These are phyloP conservation scores for Lycorma delicatula DNA, from an alignment of 1,140 invertebrate species.

Conservation along the genomic window DNA sequence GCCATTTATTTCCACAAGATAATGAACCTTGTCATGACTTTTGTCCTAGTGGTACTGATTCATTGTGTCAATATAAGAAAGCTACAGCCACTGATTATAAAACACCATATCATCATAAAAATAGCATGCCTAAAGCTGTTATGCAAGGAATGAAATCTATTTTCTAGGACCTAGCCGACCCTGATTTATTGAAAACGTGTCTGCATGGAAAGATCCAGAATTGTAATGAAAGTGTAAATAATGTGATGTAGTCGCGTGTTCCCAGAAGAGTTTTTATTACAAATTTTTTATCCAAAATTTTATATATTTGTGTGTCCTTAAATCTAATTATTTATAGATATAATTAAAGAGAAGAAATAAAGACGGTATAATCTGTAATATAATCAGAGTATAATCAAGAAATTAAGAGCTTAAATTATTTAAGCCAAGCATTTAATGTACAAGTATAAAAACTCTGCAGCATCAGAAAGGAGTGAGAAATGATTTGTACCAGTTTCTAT, in stretches of 20 bases:
- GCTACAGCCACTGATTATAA: background rate
- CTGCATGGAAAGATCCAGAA: slow-evolving; percentile 3
- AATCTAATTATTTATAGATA: too few species aligned
- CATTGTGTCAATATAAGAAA: slow-evolving; percentile 12
- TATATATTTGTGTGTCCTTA: too few species aligned
- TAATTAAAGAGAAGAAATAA: too few species aligned
- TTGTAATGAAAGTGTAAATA: slow-evolving; percentile 2
- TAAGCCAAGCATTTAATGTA: too few species aligned
- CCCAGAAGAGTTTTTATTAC: slow-evolving; percentile 1
- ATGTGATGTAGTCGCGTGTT: background rate
- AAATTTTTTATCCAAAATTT: too few species aligned
- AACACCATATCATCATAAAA: slow-evolving; percentile 4
- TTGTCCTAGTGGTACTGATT: slow-evolving; percentile 3
- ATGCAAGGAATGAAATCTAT: slow-evolving; percentile 1
- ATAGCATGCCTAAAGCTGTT: slow-evolving; percentile 6
- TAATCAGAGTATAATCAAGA: too few species aligned
- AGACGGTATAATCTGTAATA: too few species aligned
- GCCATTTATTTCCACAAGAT: slow-evolving; percentile 15
- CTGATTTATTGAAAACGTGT: background rate
- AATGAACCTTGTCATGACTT: slow-evolving; percentile 10
- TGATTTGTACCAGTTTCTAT: too few species aligned
- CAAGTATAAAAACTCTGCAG: too few species aligned
- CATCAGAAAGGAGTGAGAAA: too few species aligned
- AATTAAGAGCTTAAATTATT: too few species aligned
- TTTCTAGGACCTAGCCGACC: slow-evolving; percentile 4